Percentiles rank a stretch among this genome's conserved stretches.
These are phyloP conservation scores for Macrotis lagotis DNA, from an alignment of 2,113 vertebrate species.

Conservation along the genomic window DNA sequence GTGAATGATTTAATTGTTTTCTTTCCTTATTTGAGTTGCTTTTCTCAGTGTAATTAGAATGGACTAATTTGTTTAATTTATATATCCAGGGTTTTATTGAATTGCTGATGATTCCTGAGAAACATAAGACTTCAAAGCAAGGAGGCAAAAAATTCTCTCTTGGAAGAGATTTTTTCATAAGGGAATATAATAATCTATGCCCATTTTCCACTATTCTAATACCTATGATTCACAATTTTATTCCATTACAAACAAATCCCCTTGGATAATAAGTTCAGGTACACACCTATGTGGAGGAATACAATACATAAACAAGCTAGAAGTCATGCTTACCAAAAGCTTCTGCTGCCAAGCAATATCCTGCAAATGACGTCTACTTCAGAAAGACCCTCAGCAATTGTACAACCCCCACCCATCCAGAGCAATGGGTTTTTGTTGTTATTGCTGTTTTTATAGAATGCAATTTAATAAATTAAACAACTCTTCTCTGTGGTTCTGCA, in stretches of 20 bases:
- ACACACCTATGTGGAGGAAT: neutral
- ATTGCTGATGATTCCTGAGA: neutral
- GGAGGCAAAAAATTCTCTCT: neutral
- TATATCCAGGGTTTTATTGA: neutral
- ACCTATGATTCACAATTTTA: neutral
- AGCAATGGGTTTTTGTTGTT: neutral
- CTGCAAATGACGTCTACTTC: neutral
- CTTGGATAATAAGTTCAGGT: neutral
- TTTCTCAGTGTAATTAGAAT: constrained; percentile 22
- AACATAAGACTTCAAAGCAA: neutral
- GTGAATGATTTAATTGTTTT: neutral
- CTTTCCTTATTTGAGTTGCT: neutral
- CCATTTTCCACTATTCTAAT: neutral
- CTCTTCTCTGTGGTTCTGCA: neutral
- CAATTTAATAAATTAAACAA: neutral
- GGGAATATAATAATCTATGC: neutral
- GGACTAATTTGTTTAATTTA: constrained; percentile 17
- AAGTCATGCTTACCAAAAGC: neutral
- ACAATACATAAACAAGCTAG: neutral
- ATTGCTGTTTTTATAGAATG: neutral
- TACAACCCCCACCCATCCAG: neutral
- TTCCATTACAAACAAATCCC: neutral
- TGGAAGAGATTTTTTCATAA: neutral
- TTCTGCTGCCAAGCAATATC: neutral
- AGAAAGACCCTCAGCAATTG: neutral